Base-by-base conservation (phyloP, 2,113 vertebrate genomes). In the Clarias batrachus region DNA sequence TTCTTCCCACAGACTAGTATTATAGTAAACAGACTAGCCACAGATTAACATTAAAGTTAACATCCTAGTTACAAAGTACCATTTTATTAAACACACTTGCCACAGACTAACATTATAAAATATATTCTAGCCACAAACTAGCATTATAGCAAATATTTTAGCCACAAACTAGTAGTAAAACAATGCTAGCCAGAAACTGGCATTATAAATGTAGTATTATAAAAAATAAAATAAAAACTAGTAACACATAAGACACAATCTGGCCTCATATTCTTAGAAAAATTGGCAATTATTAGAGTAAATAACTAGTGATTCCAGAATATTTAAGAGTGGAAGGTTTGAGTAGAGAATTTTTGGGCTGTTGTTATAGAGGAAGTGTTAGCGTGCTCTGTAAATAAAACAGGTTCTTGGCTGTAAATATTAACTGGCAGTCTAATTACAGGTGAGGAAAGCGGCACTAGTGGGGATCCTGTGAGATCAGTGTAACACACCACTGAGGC, bases 361-460 rank as follows among this genome's bases (percentile, higher is more conserved):
- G 68, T 37, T 71, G 33, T 71, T 37, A 41, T 33, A 2, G 3
- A 73, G 70, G 2, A 41, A 73, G 21, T 41, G 70, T 30, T 74
- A 6, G 3, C 0, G 3, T 23, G 37, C 71, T 48, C 41, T 48
- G 10, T 48, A 74, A 74, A 74, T 52, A 48, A 74, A 74, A 48
- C 10, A 25, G 71, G 37, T 41, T 48, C 37, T 48, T 2, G 37
- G 5, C 37, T 13, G 41, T 74, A 74, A 48, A 48, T 52, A 74
- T 48, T 74, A 74, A 37, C 21, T 52, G 71, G 33, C 37, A 74
- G 37, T 74, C 33, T 73, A 73, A 73, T 73, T 73, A 73, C 70
- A 41, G 70, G 70, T 74, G 71, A 74, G 37, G 21, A 74, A 74
- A 13, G 71, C 37, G 13, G 71, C 5, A 41, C 21, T 48, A 52